Evolutionary conservation across 2,797 vertebrate genomes (phyloP).

Genomic region (Gorsachius magnificus): DNA sequence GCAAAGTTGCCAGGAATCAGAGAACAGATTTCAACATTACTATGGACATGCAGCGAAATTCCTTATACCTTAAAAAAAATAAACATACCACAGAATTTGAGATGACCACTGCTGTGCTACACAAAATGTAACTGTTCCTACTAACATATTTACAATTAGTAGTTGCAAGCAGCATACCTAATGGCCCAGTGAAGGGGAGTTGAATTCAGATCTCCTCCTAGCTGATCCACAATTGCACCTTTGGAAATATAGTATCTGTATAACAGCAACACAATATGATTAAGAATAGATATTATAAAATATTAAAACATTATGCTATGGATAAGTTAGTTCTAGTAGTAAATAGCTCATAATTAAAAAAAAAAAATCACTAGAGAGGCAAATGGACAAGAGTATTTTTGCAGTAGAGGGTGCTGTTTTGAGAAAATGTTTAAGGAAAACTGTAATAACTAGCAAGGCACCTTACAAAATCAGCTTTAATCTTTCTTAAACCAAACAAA

Average conservation of each 20-base stretch:
- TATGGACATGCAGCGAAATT: neutral
- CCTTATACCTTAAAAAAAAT: neutral
- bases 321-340: neutral
- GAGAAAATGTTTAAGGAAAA: neutral
- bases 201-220: constrained; percentile 95
- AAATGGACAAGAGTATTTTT: neutral
- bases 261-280: neutral
- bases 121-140: neutral
- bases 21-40: neutral
- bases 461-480: neutral
- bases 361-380: neutral
- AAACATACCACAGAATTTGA: neutral
- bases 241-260: constrained; percentile 93
- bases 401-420: neutral
- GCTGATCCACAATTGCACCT: constrained; percentile 92
- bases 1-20: neutral
- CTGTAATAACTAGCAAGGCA: neutral
- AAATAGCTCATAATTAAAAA: neutral
- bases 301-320: neutral
- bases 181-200: constrained; percentile 98
- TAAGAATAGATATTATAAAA: neutral
- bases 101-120: neutral
- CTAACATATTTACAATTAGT: neutral
- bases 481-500: neutral
- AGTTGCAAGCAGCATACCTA: constrained; percentile 77